Evolutionary conservation across 2,113 vertebrate species (phyloP).

Genomic region (Oreotrochilus melanogaster): DNA sequence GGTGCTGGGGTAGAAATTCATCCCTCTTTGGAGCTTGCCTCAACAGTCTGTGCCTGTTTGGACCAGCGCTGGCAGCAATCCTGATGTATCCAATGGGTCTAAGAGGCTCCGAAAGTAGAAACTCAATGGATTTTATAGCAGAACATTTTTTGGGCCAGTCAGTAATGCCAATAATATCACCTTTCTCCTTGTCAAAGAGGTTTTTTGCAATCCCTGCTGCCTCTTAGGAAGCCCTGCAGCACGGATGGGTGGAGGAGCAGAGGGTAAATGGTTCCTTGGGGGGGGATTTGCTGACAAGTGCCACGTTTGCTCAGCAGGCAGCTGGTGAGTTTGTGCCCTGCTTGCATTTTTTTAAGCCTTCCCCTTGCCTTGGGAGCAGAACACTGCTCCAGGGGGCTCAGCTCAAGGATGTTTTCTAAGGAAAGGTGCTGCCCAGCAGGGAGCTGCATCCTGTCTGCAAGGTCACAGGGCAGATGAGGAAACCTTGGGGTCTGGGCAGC

Average conservation of each 20-base stretch:
- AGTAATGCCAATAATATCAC: not conserved
- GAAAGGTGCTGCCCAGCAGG: not conserved
- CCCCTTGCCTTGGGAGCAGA: not conserved
- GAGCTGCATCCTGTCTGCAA: not conserved
- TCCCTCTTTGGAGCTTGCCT: not conserved
- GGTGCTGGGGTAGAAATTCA: not conserved
- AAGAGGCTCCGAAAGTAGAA: not conserved
- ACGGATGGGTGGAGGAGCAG: not conserved
- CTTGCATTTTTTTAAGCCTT: not conserved
- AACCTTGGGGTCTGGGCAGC: not conserved
- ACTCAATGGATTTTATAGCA: not conserved
- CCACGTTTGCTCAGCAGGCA: not conserved
- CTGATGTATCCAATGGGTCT: not conserved
- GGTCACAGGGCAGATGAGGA: not conserved
- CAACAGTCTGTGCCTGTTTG: not conserved
- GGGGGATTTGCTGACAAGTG: not conserved
- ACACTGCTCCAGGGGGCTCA: rapidly evolving
- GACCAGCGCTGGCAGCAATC: not conserved
- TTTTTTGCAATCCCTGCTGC: not conserved
- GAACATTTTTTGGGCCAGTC: not conserved
- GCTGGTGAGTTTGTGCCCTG: not conserved
- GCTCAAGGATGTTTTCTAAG: not conserved
- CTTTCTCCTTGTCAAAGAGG: not conserved
- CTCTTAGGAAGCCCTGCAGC: not conserved
- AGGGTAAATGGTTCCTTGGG: not conserved